Conservation (phyloP, 2,113 vertebrate genomes). For the Cisticola juncidis region DNA sequence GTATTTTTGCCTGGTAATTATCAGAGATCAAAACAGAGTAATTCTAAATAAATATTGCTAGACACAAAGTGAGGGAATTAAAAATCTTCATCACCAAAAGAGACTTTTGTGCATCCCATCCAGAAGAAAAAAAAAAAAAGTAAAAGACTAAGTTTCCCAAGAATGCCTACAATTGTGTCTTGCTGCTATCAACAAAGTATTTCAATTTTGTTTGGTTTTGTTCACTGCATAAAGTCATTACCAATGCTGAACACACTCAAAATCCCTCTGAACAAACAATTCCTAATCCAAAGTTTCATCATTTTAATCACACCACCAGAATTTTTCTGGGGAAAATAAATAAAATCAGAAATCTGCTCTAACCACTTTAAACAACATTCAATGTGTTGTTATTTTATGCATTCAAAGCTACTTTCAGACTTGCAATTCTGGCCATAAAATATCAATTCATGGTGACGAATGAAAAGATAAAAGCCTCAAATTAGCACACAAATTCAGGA, state of each 20-base stretch:
- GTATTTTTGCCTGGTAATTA: not conserved
- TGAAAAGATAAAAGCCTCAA: not conserved
- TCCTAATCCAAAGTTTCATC: not conserved
- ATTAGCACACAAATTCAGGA: not conserved
- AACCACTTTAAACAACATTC: not conserved
- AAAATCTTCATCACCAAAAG: not conserved
- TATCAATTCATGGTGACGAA: not conserved
- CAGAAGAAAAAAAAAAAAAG: not conserved
- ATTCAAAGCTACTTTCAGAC: not conserved
- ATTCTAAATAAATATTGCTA: not conserved
- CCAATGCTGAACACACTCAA: not conserved
- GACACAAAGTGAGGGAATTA: not conserved
- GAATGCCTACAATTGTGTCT: not conserved
- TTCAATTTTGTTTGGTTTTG: not conserved
- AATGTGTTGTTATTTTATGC: not conserved
- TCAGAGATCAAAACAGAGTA: not conserved
- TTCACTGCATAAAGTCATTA: not conserved
- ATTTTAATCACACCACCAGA: not conserved
- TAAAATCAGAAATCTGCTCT: not conserved
- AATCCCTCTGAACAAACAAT: conserved; percentile 14
- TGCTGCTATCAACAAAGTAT: not conserved
- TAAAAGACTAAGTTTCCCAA: not conserved
- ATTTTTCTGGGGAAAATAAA: not conserved
- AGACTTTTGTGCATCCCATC: not conserved
- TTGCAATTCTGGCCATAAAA: not conserved